A percentile compares a stretch with the other conserved stretches of the same genome.
Conservation (phyloP, 1,140 invertebrate species). For the Triops cancriformis region DNA sequence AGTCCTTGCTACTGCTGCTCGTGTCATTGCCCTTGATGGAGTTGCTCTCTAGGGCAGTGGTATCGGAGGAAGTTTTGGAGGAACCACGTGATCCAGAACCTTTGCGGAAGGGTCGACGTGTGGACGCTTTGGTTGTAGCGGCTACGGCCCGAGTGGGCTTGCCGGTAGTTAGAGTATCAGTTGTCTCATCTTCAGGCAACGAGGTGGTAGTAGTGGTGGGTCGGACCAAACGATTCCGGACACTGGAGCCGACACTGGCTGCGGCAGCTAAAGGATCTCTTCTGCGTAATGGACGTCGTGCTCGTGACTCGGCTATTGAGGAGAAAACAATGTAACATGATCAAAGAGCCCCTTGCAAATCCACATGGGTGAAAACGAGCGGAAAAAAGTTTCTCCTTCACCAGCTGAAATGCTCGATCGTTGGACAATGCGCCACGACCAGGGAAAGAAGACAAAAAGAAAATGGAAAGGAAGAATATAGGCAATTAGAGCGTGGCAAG, state of each 20-base stretch:
- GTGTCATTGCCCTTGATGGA: background rate
- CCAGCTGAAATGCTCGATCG: background rate
- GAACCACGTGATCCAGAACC: background rate
- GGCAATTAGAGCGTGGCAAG: constrained; percentile 9
- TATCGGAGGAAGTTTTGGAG: background rate
- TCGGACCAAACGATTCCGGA: constrained; percentile 22
- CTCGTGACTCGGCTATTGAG: constrained; percentile 7
- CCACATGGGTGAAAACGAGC: background rate
- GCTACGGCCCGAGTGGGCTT: constrained; percentile 15
- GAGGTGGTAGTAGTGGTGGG: constrained; percentile 17
- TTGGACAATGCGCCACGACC: background rate
- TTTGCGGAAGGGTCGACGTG: background rate
- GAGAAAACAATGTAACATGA: background rate
- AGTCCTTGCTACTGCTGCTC: constrained; percentile 17
- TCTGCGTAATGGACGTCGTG: constrained; percentile 20
- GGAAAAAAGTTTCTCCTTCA: background rate
- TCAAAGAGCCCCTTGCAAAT: background rate
- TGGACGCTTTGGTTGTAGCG: constrained; percentile 11
- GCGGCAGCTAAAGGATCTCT: constrained; percentile 20
- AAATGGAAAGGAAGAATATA: background rate
- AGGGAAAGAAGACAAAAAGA: background rate
- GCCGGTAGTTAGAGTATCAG: background rate
- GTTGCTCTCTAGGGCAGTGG: background rate
- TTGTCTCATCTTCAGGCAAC: background rate
- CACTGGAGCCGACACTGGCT: constrained; percentile 25